A percentile compares a stretch with the other conserved stretches of the same genome.
These are phyloP conservation scores for Neodiprion fabricii DNA, from an alignment of 1,140 invertebrate genomes.

Conservation along the genomic window DNA sequence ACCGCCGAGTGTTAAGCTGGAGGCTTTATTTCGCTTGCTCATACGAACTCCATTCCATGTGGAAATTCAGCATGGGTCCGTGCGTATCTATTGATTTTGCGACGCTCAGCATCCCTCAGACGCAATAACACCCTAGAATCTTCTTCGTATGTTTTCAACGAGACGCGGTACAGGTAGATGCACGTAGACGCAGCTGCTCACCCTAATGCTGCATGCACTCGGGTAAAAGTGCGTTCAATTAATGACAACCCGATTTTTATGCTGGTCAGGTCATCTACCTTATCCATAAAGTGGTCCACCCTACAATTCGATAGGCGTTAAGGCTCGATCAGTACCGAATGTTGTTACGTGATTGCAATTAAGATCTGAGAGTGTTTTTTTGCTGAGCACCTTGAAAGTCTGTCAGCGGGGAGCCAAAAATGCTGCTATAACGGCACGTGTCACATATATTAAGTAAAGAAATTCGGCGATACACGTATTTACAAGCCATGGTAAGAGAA, in stretches of 20 bases:
- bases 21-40: background rate
- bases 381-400: too few species aligned
- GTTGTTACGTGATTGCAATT: too few species aligned
- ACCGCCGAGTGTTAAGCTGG: background rate
- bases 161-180: constrained; percentile 1
- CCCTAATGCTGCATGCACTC: background rate
- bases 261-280: too few species aligned
- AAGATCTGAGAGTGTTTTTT: too few species aligned
- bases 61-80: constrained; percentile 29
- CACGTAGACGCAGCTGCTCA: background rate
- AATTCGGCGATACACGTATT: too few species aligned
- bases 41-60: constrained; percentile 34
- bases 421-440: too few species aligned
- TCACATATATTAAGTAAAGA: too few species aligned
- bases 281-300: too few species aligned
- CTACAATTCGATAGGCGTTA: too few species aligned
- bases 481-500: too few species aligned
- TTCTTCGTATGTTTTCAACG: background rate
- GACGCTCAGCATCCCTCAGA: constrained; percentile 39
- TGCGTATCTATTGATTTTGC: constrained; percentile 50
- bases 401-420: too few species aligned
- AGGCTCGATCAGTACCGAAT: too few species aligned
- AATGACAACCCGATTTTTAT: background rate
- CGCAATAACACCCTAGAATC: background rate
- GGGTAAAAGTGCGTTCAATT: background rate